Evolutionary conservation across 2,888 invertebrate species (phyloP), one percentile per base, ranked within the genome.

Genomic region (Anoncus sp.): DNA sequence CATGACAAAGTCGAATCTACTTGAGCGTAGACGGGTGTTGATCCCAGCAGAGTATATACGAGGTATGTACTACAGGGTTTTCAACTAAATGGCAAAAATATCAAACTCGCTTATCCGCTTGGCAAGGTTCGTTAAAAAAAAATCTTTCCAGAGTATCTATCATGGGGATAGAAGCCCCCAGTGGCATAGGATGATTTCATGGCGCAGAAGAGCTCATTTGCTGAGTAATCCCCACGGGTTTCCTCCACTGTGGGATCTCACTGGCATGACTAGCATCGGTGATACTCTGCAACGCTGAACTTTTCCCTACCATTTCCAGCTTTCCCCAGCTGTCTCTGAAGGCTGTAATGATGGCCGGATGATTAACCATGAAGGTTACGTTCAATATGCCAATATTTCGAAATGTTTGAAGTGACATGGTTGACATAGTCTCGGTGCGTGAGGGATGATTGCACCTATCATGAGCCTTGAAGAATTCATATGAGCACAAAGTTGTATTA

Each of bases 141-240:
- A 16, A 22, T 38, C 45, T 69, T 60, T n/a, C 14, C 6, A 18
- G 53, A 24, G 45, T 38, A 22, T 43, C 18, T 20, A 10, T 31
- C 18, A 31, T 20, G 38, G 16, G 18, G n/a, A 57, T 10, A 43
- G 62, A 35, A 38, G 35, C 24, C 20, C 47, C n/a, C 35, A 10
- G 57, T 65, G 57, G 27, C 51, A 18, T 31, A 66, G 59, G 14
- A 60, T 59, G 40, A 73, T 65, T 59, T 59, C n/a, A 12, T 12
- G 16, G 16, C 10, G 43, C 27, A 62, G 22, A 67, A 62, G 43
- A 77, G 73, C 77, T 77, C 60, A 67, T 77, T 73, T 66, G 66
- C 73, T 66, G 67, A 73, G 66, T 62, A 69, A 77, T 73, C 73
- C 66, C 66, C 1, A 40, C 38, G 18, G 73, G 59, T 51, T 73